Evolutionary conservation across 2,888 invertebrate species (phyloP).

Genomic region (Ischnura elegans): DNA sequence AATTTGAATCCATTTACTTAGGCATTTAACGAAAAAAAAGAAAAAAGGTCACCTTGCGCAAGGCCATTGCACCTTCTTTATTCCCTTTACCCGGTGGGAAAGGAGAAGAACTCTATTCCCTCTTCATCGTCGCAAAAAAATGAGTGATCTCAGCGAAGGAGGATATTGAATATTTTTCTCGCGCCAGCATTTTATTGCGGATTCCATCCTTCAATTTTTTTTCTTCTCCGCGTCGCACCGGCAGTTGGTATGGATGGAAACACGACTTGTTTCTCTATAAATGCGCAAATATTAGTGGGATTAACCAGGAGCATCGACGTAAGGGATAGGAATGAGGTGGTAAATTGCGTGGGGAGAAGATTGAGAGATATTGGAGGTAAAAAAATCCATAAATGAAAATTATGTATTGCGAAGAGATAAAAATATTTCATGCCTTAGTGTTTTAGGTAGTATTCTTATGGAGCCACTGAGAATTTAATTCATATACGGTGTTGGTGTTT

Average conservation of each 20-base stretch:
- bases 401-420: not conserved
- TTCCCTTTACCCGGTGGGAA: not conserved
- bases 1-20: not conserved
- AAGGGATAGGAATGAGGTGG: not conserved
- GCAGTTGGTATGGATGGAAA: not conserved
- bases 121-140: not conserved
- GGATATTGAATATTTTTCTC: slow-evolving; percentile 17
- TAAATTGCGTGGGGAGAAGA: not conserved
- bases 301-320: not conserved
- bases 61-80: not conserved
- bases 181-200: not conserved
- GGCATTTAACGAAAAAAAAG: not conserved
- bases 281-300: not conserved
- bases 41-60: not conserved
- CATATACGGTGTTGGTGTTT: too few species aligned
- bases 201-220: not conserved
- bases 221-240: not conserved
- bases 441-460: too few species aligned
- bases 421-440: not conserved
- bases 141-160: not conserved
- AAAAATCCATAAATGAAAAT: not conserved
- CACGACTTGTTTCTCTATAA: not conserved
- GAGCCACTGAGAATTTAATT: too few species aligned
- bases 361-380: not conserved
- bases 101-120: not conserved